Conservation (phyloP, 2,888 invertebrate genomes). For the Octonoba sinensis region DNA sequence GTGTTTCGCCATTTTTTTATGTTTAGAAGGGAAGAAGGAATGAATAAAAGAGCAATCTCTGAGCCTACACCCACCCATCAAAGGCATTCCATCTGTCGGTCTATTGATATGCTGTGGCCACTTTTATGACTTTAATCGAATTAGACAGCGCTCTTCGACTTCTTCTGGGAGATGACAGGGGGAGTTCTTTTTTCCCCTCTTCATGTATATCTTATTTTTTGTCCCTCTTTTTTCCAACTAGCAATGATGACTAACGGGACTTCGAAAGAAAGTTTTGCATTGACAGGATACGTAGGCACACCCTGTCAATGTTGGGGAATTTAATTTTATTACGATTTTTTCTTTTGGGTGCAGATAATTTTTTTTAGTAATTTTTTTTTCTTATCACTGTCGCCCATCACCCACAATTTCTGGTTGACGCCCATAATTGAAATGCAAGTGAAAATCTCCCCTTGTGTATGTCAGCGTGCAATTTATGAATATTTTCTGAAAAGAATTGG, state of each 20-base stretch:
- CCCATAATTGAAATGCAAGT: no score
- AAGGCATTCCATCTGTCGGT: slow-evolving; percentile 15
- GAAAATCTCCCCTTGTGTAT: no score
- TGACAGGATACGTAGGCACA: not conserved
- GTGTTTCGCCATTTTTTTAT: slow-evolving; percentile 11
- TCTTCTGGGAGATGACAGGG: not conserved
- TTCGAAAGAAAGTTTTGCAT: no score
- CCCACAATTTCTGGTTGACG: no score
- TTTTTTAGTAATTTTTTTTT: no score
- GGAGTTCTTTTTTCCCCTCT: not conserved
- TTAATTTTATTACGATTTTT: not conserved
- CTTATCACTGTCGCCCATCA: no score
- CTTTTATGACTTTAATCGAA: slow-evolving; percentile 40
- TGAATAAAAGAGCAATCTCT: slow-evolving; percentile 11
- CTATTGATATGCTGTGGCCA: slow-evolving; percentile 25
- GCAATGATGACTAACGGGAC: not conserved
- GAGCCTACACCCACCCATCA: slow-evolving; percentile 13
- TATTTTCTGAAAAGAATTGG: no score
- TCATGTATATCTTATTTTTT: not conserved
- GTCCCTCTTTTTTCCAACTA: not conserved
- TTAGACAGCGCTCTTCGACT: slow-evolving; percentile 14
- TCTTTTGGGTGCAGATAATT: not conserved
- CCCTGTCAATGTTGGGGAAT: not conserved
- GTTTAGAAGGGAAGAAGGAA: not conserved
- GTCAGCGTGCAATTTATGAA: no score